A percentile compares a stretch with the other conserved stretches of the same genome.
phyloP scores from a whole-genome alignment of 2,888 invertebrate species.

The Fragum fragum region DNA sequence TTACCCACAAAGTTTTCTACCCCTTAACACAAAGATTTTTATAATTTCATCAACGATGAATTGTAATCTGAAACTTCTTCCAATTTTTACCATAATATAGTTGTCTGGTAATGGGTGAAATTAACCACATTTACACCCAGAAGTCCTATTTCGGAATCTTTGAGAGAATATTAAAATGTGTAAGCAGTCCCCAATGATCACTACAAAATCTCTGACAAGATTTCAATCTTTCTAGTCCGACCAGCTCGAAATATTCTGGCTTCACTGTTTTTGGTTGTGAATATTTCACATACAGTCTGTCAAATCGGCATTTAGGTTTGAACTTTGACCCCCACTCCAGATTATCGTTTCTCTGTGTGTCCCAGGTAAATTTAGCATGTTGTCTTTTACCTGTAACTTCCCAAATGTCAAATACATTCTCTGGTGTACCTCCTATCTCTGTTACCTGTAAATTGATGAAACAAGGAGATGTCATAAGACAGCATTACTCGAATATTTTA shows the following conservation, averaged over 20 bases:
- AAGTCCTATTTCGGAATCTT: constrained; percentile 44
- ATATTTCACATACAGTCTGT: constrained; percentile 88
- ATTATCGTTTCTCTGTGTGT: constrained; percentile 89
- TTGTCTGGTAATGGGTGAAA: no score
- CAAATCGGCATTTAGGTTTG: constrained; percentile 88
- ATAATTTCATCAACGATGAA: no score
- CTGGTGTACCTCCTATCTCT: constrained; percentile 86
- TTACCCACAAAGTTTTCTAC: no score
- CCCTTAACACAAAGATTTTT: no score
- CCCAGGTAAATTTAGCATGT: constrained; percentile 89
- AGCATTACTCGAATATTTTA: no score
- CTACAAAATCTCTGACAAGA: constrained; percentile 88
- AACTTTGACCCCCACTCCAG: constrained; percentile 84
- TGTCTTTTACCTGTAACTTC: constrained; percentile 88
- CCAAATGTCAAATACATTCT: constrained; percentile 88
- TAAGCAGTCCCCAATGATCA: constrained; percentile 89
- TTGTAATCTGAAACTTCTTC: no score
- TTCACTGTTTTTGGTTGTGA: constrained; percentile 76
- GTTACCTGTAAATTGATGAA: constrained; percentile 84
- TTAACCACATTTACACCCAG: no score
- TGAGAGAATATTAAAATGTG: constrained; percentile 80
- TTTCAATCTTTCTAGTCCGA: constrained; percentile 88
- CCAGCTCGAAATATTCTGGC: constrained; percentile 88
- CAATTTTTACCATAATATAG: no score
- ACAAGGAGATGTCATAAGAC: no score